Conservation (phyloP, 2,888 invertebrate genomes). For the Tetrapedia diversipes region DNA sequence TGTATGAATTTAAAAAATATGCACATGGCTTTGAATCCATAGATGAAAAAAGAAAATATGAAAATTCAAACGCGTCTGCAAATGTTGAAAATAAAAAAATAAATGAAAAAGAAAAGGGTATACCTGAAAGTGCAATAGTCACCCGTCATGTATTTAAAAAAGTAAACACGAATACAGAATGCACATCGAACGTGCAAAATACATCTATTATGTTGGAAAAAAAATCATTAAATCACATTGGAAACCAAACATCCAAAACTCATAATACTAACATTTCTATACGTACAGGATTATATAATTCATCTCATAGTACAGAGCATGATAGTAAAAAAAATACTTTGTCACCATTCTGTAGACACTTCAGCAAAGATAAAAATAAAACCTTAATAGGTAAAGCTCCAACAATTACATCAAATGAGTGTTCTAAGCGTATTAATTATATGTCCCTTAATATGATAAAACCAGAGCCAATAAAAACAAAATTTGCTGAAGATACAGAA, state of each 20-base stretch:
- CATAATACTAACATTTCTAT: conserved; percentile 79
- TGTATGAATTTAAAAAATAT: conserved; percentile 50
- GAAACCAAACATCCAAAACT: conserved; percentile 62
- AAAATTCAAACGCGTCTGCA: conserved; percentile 2
- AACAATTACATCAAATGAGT: conserved; percentile 16
- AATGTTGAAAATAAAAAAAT: conserved; percentile 24
- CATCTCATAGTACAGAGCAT: conserved; percentile 72
- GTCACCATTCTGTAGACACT: conserved; percentile 45
- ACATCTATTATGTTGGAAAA: conserved; percentile 30
- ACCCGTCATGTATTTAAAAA: conserved; percentile 65
- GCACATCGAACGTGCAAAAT: conserved; percentile 6
- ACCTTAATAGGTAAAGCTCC: conserved; percentile 18
- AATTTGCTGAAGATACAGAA: conserved; percentile 12
- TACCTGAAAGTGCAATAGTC: conserved; percentile 63
- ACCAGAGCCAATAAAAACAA: conserved; percentile 23
- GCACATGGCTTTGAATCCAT: conserved; percentile 12
- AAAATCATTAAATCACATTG: conserved; percentile 45
- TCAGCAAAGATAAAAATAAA: conserved; percentile 45
- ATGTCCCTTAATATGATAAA: conserved; percentile 20
- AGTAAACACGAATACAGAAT: conserved; percentile 35
- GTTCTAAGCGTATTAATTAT: conserved; percentile 43
- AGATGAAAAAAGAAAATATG: conserved; percentile 28
- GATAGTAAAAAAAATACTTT: conserved; percentile 69
- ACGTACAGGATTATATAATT: conserved; percentile 79
- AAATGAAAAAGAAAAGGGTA: conserved; percentile 26